Conservation (phyloP, 2,113 vertebrate genomes). For the human (Homo sapiens) region GRCh38 chr6:108986001-108986500, state of each 20-base stretch:
- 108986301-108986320: background rate
- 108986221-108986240: background rate
- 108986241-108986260: background rate
- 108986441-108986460: constrained; percentile 83
- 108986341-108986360: background rate
- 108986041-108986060: constrained; percentile 20
- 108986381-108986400: background rate
- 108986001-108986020: background rate
- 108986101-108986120: background rate
- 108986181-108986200: constrained; percentile 10
- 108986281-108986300: background rate
- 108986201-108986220: constrained; percentile 24
- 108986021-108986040: background rate
- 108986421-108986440: constrained; percentile 34
- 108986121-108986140: background rate
- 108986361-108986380: constrained; percentile 15
- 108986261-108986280: background rate
- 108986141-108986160: background rate
- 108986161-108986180: background rate
- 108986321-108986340: background rate
- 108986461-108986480: constrained; percentile 89
- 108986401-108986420: background rate
- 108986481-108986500: constrained; percentile 89
- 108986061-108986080: background rate
- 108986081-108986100: background rate